Conservation (phyloP, 2,113 vertebrate genomes). For the Forbesichthys papilliferus region DNA sequence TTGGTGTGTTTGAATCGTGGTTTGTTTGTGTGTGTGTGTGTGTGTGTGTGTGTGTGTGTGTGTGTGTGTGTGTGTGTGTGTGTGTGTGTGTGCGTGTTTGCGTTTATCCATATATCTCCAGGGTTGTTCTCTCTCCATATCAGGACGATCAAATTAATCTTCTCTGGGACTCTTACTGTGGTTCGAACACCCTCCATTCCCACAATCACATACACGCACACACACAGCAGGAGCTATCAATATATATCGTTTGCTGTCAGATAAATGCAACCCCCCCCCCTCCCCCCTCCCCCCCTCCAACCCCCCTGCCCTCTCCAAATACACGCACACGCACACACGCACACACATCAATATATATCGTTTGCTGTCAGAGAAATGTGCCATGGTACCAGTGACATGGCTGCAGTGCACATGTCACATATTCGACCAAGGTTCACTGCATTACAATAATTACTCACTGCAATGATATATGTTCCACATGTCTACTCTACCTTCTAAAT, state of each 20-base stretch:
- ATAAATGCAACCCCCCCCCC: constrained; percentile 2
- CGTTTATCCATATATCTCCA: neutral
- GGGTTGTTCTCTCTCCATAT: neutral
- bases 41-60: constrained; percentile 13
- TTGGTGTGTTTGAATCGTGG: no score
- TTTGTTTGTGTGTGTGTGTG: constrained; percentile 31
- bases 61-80: constrained; percentile 33
- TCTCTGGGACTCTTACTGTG: neutral
- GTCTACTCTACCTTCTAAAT: constrained; percentile 83
- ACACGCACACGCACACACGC: constrained; percentile 8
- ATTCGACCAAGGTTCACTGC: neutral
- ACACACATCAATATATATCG: constrained; percentile 50
- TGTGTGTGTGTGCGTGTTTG: neutral
- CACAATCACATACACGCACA: constrained; percentile 6
- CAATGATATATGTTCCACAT: neutral
- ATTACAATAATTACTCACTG: neutral
- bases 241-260: constrained; percentile 48
- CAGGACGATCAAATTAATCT: neutral
- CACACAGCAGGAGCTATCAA: constrained; percentile 20
- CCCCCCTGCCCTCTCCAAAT: neutral
- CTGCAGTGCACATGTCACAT: constrained; percentile 28
- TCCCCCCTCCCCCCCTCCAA: no score
- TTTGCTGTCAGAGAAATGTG: constrained; percentile 28
- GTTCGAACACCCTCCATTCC: no score
- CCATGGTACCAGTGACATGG: constrained; percentile 44